phyloP scores from a whole-genome alignment of 2,113 vertebrate genomes.

The Jacana jacana region DNA sequence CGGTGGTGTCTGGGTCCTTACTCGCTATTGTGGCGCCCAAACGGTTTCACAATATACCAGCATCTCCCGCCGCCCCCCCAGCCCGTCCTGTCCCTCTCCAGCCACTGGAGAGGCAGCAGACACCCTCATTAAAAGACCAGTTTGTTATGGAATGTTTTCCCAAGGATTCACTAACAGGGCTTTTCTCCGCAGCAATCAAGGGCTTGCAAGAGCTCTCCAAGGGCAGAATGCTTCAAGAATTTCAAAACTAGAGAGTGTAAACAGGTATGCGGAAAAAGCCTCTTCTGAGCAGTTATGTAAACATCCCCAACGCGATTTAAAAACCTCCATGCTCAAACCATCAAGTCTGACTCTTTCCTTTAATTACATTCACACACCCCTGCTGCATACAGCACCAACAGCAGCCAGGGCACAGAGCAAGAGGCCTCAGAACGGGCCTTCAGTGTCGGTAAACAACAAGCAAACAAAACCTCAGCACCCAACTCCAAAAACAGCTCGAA shows the following conservation, averaged over 20 bases:
- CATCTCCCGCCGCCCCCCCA: background rate
- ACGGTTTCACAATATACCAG: constrained; percentile 56
- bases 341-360: constrained; percentile 51
- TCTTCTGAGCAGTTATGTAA: constrained; percentile 82
- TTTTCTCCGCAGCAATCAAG: constrained; percentile 76
- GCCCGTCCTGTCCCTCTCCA: constrained; percentile 2
- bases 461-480: background rate
- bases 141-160: constrained; percentile 84
- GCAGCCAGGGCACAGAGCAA: too few relatives aligned
- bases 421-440: background rate
- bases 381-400: background rate
- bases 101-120: constrained; percentile 56
- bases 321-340: constrained; percentile 59
- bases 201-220: constrained; percentile 83
- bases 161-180: constrained; percentile 76
- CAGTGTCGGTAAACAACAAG: background rate
- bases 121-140: constrained; percentile 82
- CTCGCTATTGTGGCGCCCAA: constrained; percentile 4
- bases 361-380: constrained; percentile 11
- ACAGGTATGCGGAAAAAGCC: constrained; percentile 85
- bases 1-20: constrained; percentile 78
- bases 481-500: too few relatives aligned
- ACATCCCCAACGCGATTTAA: constrained; percentile 65
- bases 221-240: constrained; percentile 78
- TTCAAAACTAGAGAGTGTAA: constrained; percentile 85